Evolutionary conservation across 2,113 vertebrate species (phyloP).

Genomic region (Macheiramphus alcinus): DNA sequence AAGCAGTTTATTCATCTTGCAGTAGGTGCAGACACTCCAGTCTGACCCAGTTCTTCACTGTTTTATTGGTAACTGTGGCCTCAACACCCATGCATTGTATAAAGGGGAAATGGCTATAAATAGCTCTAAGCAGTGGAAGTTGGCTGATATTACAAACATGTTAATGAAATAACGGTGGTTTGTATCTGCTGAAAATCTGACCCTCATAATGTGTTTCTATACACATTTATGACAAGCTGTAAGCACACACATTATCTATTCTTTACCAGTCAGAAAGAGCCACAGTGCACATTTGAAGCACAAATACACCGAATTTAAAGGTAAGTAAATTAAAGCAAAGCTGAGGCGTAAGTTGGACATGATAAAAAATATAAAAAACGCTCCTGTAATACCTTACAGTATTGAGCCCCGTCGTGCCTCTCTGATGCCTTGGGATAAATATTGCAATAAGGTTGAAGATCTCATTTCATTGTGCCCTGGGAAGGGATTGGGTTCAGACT

Average conservation of each 20-base stretch:
- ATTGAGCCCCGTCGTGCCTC: neutral
- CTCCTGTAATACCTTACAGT: neutral
- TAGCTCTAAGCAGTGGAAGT: neutral
- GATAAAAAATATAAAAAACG: conserved; percentile 1
- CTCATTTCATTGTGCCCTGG: neutral
- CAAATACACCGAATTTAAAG: neutral
- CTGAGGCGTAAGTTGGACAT: neutral
- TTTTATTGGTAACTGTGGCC: neutral
- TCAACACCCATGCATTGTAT: neutral
- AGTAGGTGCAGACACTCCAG: neutral
- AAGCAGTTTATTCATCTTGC: neutral
- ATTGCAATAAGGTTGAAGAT: neutral
- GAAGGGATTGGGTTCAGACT: neutral
- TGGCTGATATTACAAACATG: neutral
- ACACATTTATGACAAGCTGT: neutral
- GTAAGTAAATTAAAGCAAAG: neutral
- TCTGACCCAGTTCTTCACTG: neutral
- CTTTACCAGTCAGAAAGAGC: neutral
- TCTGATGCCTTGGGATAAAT: neutral
- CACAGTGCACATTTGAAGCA: neutral
- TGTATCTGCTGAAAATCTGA: neutral
- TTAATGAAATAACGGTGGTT: neutral
- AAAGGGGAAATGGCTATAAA: neutral
- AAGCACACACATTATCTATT: neutral
- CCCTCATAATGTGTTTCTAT: neutral